These are phyloP conservation scores for Bombus huntii DNA, from an alignment of 1,140 invertebrate species.

Conservation along the genomic window DNA sequence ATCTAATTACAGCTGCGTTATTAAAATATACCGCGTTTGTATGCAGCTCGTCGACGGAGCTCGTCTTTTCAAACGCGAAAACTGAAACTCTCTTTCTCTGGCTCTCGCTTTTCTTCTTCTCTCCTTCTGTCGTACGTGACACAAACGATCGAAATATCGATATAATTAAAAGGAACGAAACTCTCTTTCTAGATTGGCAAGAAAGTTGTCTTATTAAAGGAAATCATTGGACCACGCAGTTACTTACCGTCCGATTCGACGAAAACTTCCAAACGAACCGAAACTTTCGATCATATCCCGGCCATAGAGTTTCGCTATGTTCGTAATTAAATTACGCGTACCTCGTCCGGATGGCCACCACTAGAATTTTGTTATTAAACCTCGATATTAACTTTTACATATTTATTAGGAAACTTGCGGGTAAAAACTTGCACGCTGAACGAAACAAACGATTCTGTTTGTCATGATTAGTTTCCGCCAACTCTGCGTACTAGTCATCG, in stretches of 20 bases:
- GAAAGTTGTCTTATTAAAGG: slow-evolving; percentile 13
- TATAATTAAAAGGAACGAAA: slow-evolving; percentile 3
- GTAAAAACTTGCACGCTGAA: neutral
- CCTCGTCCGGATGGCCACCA: neutral
- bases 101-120: neutral
- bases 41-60: slow-evolving; percentile 11
- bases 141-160: neutral
- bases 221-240: neutral
- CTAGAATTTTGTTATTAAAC: slow-evolving; percentile 32
- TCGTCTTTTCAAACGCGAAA: neutral
- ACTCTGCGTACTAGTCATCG: neutral
- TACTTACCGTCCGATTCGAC: neutral
- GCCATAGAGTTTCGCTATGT: neutral
- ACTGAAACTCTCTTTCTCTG: neutral
- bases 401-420: slow-evolving; percentile 22
- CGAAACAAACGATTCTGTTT: slow-evolving; percentile 16
- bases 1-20: slow-evolving; percentile 33
- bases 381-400: slow-evolving; percentile 24
- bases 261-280: slow-evolving; percentile 12
- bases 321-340: slow-evolving; percentile 31
- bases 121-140: neutral
- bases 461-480: neutral
- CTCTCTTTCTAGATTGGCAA: neutral
- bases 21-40: slow-evolving; percentile 30
- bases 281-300: slow-evolving; percentile 29